A percentile compares a stretch with the other conserved stretches of the same genome.
phyloP scores from a whole-genome alignment of 2,113 vertebrate species.

The Gasterosteus nipponicus region DNA sequence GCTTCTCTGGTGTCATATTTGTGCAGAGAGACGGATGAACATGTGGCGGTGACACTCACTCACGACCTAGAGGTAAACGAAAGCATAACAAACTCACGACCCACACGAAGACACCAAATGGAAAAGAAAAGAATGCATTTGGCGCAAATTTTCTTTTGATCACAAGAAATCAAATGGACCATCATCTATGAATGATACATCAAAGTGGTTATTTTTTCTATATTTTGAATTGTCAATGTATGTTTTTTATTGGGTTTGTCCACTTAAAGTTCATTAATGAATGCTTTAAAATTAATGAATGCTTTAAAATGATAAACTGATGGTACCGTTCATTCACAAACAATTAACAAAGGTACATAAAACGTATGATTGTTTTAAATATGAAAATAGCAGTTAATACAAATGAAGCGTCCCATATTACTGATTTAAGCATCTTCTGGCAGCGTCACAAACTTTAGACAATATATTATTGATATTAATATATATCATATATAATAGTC shows the following conservation, averaged over 20 bases:
- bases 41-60: neutral
- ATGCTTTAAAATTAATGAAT: neutral
- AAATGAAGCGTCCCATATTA: neutral
- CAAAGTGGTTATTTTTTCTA: neutral
- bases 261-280: neutral
- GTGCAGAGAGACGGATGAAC: neutral
- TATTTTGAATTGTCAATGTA: neutral
- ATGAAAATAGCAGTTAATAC: neutral
- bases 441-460: neutral
- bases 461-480: neutral
- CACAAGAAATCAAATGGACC: neutral
- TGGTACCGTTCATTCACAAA: neutral
- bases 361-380: neutral
- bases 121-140: neutral
- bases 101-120: neutral
- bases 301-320: neutral
- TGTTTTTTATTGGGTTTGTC: neutral
- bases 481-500: neutral
- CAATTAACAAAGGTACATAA: neutral
- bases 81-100: neutral
- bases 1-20: constrained; percentile 27
- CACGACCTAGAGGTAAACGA: too few relatives aligned
- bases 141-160: neutral
- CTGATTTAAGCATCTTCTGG: neutral
- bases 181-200: neutral